Base-by-base conservation (phyloP, 2,113 vertebrate species). In the Taurulus bubalis region DNA sequence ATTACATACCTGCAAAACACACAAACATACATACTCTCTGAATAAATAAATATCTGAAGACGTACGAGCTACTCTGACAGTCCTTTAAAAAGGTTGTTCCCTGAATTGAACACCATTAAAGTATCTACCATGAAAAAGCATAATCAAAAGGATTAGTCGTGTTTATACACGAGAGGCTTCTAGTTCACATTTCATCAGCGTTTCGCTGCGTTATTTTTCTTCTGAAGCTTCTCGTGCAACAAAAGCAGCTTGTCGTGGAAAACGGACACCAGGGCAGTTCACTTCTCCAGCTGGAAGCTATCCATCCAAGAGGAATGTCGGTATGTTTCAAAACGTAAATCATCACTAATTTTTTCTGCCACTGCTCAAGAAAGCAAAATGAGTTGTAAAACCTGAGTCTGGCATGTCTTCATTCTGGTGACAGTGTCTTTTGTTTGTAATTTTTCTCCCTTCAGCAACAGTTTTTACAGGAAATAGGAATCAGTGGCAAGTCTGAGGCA, bases 11-110 rank as follows among this genome's bases (percentile, higher is more conserved):
- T 36, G 12, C n/a, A 42, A 56, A 3, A 24, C 24, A 49, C 45
- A 53, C 26, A 38, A 34, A 30, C 14, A 22, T 2, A 49, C 47
- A 42, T 3, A 24, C 16, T 80, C 71, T 64, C 10, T 15, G 55
- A 24, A 59, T 83, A 89, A 93, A 94, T 94, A 94, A 93, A 89
- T 92, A 90, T 20, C 59, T 45, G n/a, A 78, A 63, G 65, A 62
- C 59, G 24, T 51, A 83, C 87, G 69, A 58, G 70, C 70, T 40
- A 42, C 60, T 73, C 73, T 63, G 56, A 58, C 30, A 80, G 64
- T 91, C 75, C 55, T 38, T 55, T n/a, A 24, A 71, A 73, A 40
- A 1, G 65, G 38, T 47, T 82, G 71, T 70, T 87, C 83, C 85
- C 85, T 87, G 85, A 86, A 75, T 59, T 62, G 10, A 84, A 83